Base-by-base conservation (phyloP, 35 echinoderm and acorn worm genomes). In the Stichopus chloronotus region DNA sequence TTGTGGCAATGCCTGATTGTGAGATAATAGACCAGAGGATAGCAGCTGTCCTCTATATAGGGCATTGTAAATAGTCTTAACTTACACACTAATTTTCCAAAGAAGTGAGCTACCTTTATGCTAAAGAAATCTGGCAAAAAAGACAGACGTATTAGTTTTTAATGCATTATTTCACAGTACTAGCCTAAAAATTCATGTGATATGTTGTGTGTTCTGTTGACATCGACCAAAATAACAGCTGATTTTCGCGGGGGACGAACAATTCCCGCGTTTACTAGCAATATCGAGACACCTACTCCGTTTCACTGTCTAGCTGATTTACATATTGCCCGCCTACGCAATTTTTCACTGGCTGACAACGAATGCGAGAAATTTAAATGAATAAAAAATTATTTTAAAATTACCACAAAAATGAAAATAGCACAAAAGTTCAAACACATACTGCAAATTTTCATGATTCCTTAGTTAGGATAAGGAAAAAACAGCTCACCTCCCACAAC, bases 271-370 rank as follows among this genome's bases (percentile, higher is more conserved):
- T 52, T 88, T 88, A 87, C 9, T 60, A 25, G 30, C 19, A 22
- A 17, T 53, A 25, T 72, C 55, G 24, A 22, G 72, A n/a, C 5
- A 22, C 52, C 43, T 17, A 58, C 24, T 88, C 53, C 81, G 11
- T 14, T 63, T 13, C n/a, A 59, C 16, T 65, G 86, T 63, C 61
- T 71, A 72, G 61, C 87, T 89, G 13, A 91, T 91, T 91, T 91
- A 91, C 90, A 91, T 91, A 91, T 24, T 57, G 72, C 90, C 90
- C 90, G 90, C 90, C 90, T 79, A 91, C 90, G 90, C 90, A 91
- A 58, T 58, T 85, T 56, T 74, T 63, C 87, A 43, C 17, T 89
- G 57, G 60, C 24, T 71, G 25, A 71, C 9, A 89, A 71, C 59
- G 60, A 89, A 71, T 55, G 24, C 16, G 25, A 71, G 52, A 63